Base-by-base conservation (phyloP, 2,113 vertebrate species). In the Carollia perspicillata region DNA sequence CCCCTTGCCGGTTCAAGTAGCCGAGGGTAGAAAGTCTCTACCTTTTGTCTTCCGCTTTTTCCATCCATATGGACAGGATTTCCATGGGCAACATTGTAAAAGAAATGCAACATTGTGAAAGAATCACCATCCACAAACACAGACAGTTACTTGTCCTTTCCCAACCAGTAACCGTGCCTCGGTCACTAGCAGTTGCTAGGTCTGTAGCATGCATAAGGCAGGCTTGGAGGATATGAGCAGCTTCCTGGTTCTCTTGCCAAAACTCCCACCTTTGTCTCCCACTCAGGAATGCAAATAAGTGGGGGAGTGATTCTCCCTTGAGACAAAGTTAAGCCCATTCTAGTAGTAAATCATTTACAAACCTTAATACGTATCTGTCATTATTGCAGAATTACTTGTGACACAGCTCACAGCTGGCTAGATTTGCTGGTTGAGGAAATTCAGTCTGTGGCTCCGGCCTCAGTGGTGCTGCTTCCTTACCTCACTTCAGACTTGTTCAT, bases 51-150 rank as follows among this genome's bases (percentile, higher is more conserved):
- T 81, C 20, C 1, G 1, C 20, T 28, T 55, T 68, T 63, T 63
- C 40, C 65, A 33, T 66, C 85, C 47, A 81, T 14, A 1, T 6
- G n/a, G 6, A 18, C 20, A 33, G 30, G 35, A n/a, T 58, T 93
- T 85, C 40, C 60, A 5, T 40, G 66, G 77, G 66, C 74, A 68
- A 35, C 93, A 83, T 60, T 28, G 51, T 88, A 72, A 91, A 66
- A 88, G 74, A 87, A 66, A 26, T 55, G 26, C 44, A 58, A 16
- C n/a, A n/a, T n/a, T n/a, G n/a, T n/a, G n/a, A n/a, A n/a, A 40
- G 58, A 71, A 40, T 78, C 30, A 35, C 17, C 30, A 3, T 80
- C 84, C 33, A 35, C 23, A 35, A 74, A 65, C 12, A 0, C 20
- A 17, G 66, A 40, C 44, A 77, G 44, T 69, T 49, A 33, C 55